Evolutionary conservation across 2,888 invertebrate species (phyloP), one percentile per base, ranked within the genome.

Genomic region (Megamerina dolium): DNA sequence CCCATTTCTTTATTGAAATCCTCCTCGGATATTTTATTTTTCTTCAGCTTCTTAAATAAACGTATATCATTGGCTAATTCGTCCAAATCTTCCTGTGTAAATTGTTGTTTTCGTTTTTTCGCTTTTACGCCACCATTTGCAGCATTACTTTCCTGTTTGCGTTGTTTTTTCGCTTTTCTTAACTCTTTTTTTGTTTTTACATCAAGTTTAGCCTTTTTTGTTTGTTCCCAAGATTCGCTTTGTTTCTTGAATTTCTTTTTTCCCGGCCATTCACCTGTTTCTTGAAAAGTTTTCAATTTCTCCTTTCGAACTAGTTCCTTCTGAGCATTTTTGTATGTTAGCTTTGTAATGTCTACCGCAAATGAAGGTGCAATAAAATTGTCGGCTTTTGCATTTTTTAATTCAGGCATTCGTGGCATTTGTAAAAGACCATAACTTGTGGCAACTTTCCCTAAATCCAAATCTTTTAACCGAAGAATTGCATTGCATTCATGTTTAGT

Each of bases 331-430:
- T 76, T 82, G 59, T 91, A 95, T 0, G 82, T 75, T 54, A 96
- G 80, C 19, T 74, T 74, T 63, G 85, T 85, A 13, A 83, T 69
- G 68, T 95, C 87, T 5, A 91, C 73, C 26, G 80, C 64, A 4
- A 74, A 74, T 23, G 62, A 61, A 0, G 66, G 81, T 1, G 56
- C 62, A 21, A 66, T 51, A 34, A 69, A 72, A 33, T 61, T 68
- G 16, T 73, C 64, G 1, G 68, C 59, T 59, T 84, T 85, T 37
- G 71, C 69, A 29, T 82, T 82, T 63, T 85, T 89, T 3, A 94
- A 71, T 73, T 99, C 99, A 0, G 96, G 94, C 94, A 99, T 97
- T 61, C 84, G 81, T 0, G 97, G 99, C 59, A 97, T 74, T 58
- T 86, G 85, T 2, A 99, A 69, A 2, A 99, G 77, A 0, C 94